phyloP scores from a whole-genome alignment of 2,888 invertebrate species.

The Phymatocera aterrima region DNA sequence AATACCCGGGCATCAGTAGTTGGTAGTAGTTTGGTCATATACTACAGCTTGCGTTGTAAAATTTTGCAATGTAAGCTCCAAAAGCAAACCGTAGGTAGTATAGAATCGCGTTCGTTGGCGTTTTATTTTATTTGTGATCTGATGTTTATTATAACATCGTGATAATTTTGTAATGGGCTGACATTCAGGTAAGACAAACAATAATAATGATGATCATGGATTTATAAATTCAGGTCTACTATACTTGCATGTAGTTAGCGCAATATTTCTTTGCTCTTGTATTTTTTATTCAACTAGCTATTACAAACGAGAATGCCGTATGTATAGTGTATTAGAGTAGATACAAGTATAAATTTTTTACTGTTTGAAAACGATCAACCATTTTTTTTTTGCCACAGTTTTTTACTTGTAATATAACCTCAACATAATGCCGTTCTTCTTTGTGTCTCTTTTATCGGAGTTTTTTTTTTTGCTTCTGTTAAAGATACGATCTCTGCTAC shows the following conservation, averaged over 20 bases:
- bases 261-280: not conserved
- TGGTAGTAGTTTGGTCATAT: too few species aligned
- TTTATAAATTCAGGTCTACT: not conserved
- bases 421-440: not conserved
- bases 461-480: not conserved
- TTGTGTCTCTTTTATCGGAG: not conserved
- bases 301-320: not conserved
- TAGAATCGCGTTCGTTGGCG: too few species aligned
- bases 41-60: conserved; percentile 29
- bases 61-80: conserved; percentile 38
- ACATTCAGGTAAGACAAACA: conserved; percentile 18
- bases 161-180: conserved; percentile 40
- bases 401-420: conserved; percentile 24
- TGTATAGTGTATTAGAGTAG: too few species aligned
- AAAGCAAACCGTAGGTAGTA: too few species aligned
- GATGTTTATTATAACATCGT: conserved; percentile 41
- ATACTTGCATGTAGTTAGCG: too few species aligned
- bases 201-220: too few species aligned
- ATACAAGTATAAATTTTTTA: not conserved
- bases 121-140: conserved; percentile 33
- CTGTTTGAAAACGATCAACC: too few species aligned
- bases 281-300: not conserved
- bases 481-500: not conserved
- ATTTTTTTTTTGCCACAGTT: too few species aligned
- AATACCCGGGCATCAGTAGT: conserved; percentile 35